Conservation (phyloP, 1,140 invertebrate genomes). For the Drosophila subpulchrella region DNA sequence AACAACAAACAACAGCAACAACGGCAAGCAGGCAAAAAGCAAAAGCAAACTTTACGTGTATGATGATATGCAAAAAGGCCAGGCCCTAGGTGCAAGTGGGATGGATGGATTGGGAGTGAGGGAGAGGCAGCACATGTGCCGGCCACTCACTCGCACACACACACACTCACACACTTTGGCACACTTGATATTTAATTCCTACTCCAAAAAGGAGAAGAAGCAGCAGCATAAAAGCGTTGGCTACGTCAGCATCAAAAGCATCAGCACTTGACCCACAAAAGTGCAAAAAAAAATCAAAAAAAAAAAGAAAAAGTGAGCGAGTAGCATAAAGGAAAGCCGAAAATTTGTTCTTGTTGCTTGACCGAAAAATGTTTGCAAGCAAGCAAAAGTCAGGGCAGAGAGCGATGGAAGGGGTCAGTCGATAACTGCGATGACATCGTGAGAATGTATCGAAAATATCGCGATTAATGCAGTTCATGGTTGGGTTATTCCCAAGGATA, state of each 20-base stretch:
- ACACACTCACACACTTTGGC: slow-evolving; percentile 11
- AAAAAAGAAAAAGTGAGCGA: slow-evolving; percentile 18
- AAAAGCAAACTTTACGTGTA: slow-evolving; percentile 78
- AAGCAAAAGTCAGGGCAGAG: slow-evolving; percentile 40
- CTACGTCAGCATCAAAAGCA: slow-evolving; percentile 73
- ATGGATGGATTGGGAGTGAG: slow-evolving; percentile 7
- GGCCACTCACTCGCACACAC: slow-evolving; percentile 27
- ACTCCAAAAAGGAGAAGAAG: slow-evolving; percentile 67
- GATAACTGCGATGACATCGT: slow-evolving; percentile 11
- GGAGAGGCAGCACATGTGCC: slow-evolving; percentile 52
- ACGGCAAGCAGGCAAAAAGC: slow-evolving; percentile 46
- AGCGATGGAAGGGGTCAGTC: background rate
- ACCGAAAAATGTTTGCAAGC: slow-evolving; percentile 54
- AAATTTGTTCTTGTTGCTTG: slow-evolving; percentile 48
- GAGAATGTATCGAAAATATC: slow-evolving; percentile 11
- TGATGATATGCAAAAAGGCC: slow-evolving; percentile 78
- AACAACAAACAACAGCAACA: slow-evolving; percentile 63
- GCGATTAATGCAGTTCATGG: background rate
- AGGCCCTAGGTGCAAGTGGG: slow-evolving; percentile 23
- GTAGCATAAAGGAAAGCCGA: slow-evolving; percentile 34
- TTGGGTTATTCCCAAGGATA: no score
- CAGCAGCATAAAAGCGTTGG: slow-evolving; percentile 55
- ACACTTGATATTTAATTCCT: slow-evolving; percentile 78
- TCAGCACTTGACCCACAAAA: slow-evolving; percentile 69
- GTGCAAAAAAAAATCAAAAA: slow-evolving; percentile 19